phyloP scores from a whole-genome alignment of 1,140 invertebrate species.

The Heliconius congener region DNA sequence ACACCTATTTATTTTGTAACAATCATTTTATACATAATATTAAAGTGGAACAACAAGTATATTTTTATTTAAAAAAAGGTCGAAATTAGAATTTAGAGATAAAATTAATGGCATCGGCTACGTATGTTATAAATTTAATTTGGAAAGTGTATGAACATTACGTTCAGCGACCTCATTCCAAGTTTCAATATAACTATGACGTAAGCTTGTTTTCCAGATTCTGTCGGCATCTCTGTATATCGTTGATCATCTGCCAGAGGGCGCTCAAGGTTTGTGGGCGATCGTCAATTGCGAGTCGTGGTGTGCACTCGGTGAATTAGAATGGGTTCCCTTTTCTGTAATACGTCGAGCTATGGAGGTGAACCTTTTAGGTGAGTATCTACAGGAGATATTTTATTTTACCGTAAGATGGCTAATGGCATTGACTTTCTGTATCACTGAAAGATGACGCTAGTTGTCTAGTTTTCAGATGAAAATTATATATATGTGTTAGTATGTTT shows the following conservation, averaged over 20 bases:
- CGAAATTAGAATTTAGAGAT: not conserved
- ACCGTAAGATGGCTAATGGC: conserved; percentile 28
- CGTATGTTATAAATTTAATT: conserved; percentile 3
- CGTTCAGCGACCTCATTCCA: conserved; percentile 29
- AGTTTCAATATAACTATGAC: conserved; percentile 22
- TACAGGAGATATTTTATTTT: conserved; percentile 32
- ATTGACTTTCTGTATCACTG: not conserved
- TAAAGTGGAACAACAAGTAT: too few relatives aligned
- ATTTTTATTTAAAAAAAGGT: too few relatives aligned
- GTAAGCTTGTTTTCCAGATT: conserved; percentile 79
- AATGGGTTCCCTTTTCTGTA: conserved; percentile 90
- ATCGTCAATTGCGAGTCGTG: conserved; percentile 94
- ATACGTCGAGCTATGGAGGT: conserved; percentile 88
- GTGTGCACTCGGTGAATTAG: conserved; percentile 93
- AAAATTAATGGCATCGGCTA: not conserved
- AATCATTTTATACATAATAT: too few relatives aligned
- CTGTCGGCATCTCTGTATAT: conserved; percentile 88
- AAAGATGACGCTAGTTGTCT: not conserved
- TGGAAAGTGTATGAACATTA: conserved; percentile 2
- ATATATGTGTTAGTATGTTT: not conserved
- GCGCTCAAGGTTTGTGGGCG: conserved; percentile 91
- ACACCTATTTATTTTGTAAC: too few relatives aligned
- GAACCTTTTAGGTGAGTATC: conserved; percentile 86
- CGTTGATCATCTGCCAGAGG: conserved; percentile 88
- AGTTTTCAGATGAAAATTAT: not conserved